Base-by-base conservation (phyloP, 2,888 invertebrate species). In the Clostera curtula region DNA sequence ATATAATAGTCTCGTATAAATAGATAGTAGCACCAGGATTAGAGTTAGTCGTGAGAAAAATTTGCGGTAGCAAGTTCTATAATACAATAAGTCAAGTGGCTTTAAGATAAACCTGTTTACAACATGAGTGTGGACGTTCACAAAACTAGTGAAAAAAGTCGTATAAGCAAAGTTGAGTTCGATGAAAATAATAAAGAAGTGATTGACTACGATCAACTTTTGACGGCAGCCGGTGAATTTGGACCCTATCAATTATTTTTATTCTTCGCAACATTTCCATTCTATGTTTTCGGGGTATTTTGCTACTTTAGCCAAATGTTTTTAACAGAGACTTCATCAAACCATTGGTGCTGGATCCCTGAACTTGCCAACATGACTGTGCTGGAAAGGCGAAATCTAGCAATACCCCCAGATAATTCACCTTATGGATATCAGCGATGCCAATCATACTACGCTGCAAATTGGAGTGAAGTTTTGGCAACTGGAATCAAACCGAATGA, bases 291-390 rank as follows among this genome's bases (percentile, higher is more conserved):
- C 24, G 70, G 66, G 2, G 63, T 56, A 0, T 69, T 70, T 27
- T 27, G 48, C 2, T 76, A 74, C 33, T 73, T 63, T 27, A 40
- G 60, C 2, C 74, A 76, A 46, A 30, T 71, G 5, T 76, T 75
- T 22, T 36, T 75, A 26, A 75, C 74, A 1, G 70, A 71, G 50
- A 45, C 57, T 1, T 56, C 74, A 3, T 58, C 61, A 8, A 63
- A 73, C 23, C 67, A 73, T 27, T 75, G 75, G 74, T 75, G 75
- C 33, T 56, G 57, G 55, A 42, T 75, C 12, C 74, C 74, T 2
- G 72, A 72, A 33, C 36, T 75, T 2, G 53, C 49, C 27, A 71
- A 74, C 33, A 34, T 75, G 13, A 64, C 63, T 5, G 50, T 35
- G 2, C 28, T 53, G 1, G 60, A 73, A 40, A 51, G 75, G 19